Evolutionary conservation across 2,888 invertebrate genomes (phyloP).

Genomic region (Archaeoteleia sp.): DNA sequence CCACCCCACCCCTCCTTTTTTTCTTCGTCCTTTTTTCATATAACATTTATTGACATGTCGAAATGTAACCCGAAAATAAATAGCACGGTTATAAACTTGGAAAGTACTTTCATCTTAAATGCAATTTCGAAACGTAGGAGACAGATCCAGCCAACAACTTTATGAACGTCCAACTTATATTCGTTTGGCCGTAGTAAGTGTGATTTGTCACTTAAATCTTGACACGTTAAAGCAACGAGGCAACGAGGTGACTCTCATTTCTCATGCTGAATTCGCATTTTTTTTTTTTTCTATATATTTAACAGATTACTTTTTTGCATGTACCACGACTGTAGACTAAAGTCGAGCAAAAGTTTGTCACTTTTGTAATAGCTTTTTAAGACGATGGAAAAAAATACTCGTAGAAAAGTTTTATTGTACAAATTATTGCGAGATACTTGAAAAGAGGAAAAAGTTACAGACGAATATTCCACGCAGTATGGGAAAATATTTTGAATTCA

Average conservation of each 20-base stretch:
- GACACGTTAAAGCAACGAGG: slow-evolving; percentile 51
- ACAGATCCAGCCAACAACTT: slow-evolving; percentile 41
- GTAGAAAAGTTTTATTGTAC: too few species aligned
- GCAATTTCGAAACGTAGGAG: slow-evolving; percentile 48
- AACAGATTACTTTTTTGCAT: slow-evolving; percentile 47
- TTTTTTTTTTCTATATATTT: slow-evolving; percentile 38
- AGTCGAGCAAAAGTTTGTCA: too few species aligned
- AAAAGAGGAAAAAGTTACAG: too few species aligned
- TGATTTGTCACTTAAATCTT: slow-evolving; percentile 50
- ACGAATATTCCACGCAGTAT: too few species aligned
- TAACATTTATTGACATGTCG: slow-evolving; percentile 24
- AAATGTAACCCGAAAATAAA: slow-evolving; percentile 29
- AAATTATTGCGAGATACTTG: too few species aligned
- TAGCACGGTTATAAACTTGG: slow-evolving; percentile 43
- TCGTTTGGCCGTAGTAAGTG: slow-evolving; percentile 49
- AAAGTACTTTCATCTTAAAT: slow-evolving; percentile 50
- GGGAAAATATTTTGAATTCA: too few species aligned
- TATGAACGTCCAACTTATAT: slow-evolving; percentile 51
- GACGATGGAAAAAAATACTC: too few species aligned
- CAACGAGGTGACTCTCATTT: slow-evolving; percentile 32
- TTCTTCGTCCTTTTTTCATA: slow-evolving; percentile 23
- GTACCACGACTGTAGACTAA: slow-evolving; percentile 20
- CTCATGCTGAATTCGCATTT: slow-evolving; percentile 44
- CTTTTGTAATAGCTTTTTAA: too few species aligned
- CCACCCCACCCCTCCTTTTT: slow-evolving; percentile 18